Percentiles rank a stretch among this genome's conserved stretches.
Conservation (phyloP, 2,113 vertebrate species). For the Formicarius rufipectus region DNA sequence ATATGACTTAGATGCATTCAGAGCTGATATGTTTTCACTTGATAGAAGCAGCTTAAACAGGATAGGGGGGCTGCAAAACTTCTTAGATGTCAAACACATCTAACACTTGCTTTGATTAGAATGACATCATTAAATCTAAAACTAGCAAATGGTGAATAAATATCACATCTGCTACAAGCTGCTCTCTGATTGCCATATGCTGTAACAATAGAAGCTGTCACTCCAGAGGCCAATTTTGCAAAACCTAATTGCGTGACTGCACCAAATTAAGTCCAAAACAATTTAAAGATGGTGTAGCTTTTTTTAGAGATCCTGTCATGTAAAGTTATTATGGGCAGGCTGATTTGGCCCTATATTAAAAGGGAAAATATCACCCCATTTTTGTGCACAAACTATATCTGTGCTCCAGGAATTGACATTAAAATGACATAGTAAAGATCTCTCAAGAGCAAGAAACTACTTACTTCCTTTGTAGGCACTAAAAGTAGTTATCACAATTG, state of each 20-base stretch:
- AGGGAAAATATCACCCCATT: neutral
- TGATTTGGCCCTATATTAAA: neutral
- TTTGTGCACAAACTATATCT: neutral
- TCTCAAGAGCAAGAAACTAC: neutral
- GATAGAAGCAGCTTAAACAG: neutral
- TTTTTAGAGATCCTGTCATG: neutral
- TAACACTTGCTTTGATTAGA: constrained; percentile 12
- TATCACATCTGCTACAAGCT: constrained; percentile 59
- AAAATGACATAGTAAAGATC: neutral
- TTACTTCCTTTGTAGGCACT: constrained; percentile 20
- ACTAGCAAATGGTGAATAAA: constrained; percentile 42
- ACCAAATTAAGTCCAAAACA: constrained; percentile 3
- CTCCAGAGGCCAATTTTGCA: constrained; percentile 13
- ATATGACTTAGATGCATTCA: neutral
- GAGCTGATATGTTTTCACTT: neutral
- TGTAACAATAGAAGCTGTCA: constrained; percentile 56
- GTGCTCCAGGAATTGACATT: neutral
- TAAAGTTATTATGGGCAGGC: neutral
- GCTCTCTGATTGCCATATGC: constrained; percentile 47
- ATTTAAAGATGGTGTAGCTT: neutral
- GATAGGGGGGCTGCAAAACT: neutral
- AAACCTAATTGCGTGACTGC: constrained; percentile 40
- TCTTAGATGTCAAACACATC: neutral
- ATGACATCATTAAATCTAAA: constrained; percentile 9
- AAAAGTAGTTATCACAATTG: neutral